Percentiles rank a stretch among this genome's conserved stretches.
These are phyloP conservation scores for Brachyalestes nurse DNA, from an alignment of 2,797 vertebrate genomes.

Conservation along the genomic window DNA sequence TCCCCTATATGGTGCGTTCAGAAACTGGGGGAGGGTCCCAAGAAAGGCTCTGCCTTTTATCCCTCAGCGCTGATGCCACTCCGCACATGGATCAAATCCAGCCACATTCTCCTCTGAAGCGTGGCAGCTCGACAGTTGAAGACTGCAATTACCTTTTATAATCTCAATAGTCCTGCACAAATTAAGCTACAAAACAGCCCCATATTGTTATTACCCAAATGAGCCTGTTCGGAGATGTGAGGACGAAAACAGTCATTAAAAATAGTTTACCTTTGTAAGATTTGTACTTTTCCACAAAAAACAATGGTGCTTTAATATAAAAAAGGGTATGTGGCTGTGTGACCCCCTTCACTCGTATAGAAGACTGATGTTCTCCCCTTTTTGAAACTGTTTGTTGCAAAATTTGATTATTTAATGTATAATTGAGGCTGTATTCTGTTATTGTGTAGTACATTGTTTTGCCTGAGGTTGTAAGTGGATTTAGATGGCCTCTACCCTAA, in stretches of 20 bases:
- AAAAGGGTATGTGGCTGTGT: slow-evolving; percentile 55
- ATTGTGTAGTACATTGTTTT: slow-evolving; percentile 65
- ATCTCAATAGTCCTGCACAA: slow-evolving; percentile 51
- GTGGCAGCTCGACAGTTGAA: slow-evolving; percentile 80
- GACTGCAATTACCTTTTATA: slow-evolving; percentile 76
- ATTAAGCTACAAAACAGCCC: slow-evolving; percentile 31
- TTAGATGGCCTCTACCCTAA: slow-evolving; percentile 33
- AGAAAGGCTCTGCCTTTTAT: slow-evolving; percentile 33
- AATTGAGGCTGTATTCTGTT: slow-evolving; percentile 62
- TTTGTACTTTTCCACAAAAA: slow-evolving; percentile 74
- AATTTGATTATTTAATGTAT: slow-evolving; percentile 63
- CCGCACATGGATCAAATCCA: slow-evolving; percentile 26
- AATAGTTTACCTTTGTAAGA: slow-evolving; percentile 76
- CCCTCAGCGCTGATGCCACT: slow-evolving; percentile 25
- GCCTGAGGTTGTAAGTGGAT: slow-evolving; percentile 29
- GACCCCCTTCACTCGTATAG: slow-evolving; percentile 66
- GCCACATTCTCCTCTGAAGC: slow-evolving; percentile 57
- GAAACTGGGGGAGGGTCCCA: slow-evolving; percentile 16
- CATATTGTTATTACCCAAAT: slow-evolving; percentile 53
- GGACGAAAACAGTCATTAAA: slow-evolving; percentile 60
- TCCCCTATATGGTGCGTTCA: slow-evolving; percentile 39
- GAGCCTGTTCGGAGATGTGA: slow-evolving; percentile 34
- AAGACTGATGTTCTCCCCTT: slow-evolving; percentile 71
- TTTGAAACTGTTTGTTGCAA: slow-evolving; percentile 68
- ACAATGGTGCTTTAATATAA: slow-evolving; percentile 76